These are phyloP conservation scores for Microplitis manilae DNA, from an alignment of 2,888 invertebrate genomes.

Conservation along the genomic window DNA sequence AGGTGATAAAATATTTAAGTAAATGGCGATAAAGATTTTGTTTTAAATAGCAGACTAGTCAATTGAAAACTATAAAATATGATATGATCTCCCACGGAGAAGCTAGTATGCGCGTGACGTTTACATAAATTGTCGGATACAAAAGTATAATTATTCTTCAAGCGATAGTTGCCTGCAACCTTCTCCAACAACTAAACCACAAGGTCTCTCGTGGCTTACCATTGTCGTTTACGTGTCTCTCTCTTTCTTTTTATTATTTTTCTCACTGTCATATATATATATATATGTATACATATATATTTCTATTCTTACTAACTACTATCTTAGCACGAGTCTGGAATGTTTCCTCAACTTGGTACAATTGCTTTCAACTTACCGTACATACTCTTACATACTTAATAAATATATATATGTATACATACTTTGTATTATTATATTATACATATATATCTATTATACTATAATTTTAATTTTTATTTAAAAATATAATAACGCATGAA, in stretches of 20 bases:
- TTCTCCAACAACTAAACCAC: constrained; percentile 38
- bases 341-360: constrained; percentile 4
- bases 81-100: constrained; percentile 24
- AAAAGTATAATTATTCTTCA: constrained; percentile 36
- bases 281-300: constrained; percentile 22
- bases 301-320: constrained; percentile 25
- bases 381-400: neutral
- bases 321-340: constrained; percentile 23
- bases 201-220: constrained; percentile 37
- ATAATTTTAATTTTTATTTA: neutral
- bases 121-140: constrained; percentile 33
- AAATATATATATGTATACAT: neutral
- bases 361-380: neutral
- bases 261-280: constrained; percentile 32
- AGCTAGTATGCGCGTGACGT: constrained; percentile 33
- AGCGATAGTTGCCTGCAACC: constrained; percentile 35
- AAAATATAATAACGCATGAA: neutral
- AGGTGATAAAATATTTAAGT: neutral
- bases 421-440: neutral
- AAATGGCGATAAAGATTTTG: constrained; percentile 6
- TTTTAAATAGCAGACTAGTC: constrained; percentile 7
- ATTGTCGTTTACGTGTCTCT: constrained; percentile 30
- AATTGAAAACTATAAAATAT: constrained; percentile 23
- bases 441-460: neutral
- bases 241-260: constrained; percentile 12